Conservation (phyloP, 1,140 invertebrate species). For the Drosophila nigromelanica region DNA sequence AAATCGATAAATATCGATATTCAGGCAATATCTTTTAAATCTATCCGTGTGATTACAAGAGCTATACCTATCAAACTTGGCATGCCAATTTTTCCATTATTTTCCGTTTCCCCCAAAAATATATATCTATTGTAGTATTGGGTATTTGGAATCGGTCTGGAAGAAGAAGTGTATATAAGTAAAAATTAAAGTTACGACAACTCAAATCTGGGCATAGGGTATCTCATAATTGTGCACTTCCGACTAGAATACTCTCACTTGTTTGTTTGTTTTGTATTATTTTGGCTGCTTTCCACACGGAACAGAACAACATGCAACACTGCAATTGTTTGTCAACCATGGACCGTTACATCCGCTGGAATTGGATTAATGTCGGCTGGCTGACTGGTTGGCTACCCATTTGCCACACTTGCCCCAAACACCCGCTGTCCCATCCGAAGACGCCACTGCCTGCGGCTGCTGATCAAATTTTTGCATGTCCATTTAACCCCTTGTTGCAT, state of each 20-base stretch:
- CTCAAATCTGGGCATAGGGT: background rate
- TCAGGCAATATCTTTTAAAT: too few species aligned
- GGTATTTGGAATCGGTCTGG: too few species aligned
- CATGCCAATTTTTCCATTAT: too few species aligned
- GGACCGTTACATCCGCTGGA: slow-evolving; percentile 82
- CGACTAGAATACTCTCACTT: too few species aligned
- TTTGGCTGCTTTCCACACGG: slow-evolving; percentile 21
- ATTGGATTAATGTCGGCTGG: slow-evolving; percentile 73
- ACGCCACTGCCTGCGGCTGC: slow-evolving; percentile 10
- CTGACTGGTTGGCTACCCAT: slow-evolving; percentile 27
- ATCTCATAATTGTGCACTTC: background rate
- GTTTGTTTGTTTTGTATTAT: background rate
- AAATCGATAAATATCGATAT: too few species aligned
- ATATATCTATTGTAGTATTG: too few species aligned
- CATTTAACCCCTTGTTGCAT: slow-evolving; percentile 67
- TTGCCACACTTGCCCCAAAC: slow-evolving; percentile 6
- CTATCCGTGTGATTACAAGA: too few species aligned
- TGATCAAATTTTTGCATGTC: slow-evolving; percentile 70
- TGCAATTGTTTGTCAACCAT: slow-evolving; percentile 80
- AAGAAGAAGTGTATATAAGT: too few species aligned
- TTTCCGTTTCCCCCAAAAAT: too few species aligned
- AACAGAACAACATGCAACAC: slow-evolving; percentile 53
- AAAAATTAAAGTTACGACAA: too few species aligned
- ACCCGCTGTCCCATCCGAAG: background rate
- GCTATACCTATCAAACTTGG: too few species aligned